These are phyloP conservation scores for Gymnocheta viridis DNA, from an alignment of 2,888 invertebrate genomes.

Conservation along the genomic window DNA sequence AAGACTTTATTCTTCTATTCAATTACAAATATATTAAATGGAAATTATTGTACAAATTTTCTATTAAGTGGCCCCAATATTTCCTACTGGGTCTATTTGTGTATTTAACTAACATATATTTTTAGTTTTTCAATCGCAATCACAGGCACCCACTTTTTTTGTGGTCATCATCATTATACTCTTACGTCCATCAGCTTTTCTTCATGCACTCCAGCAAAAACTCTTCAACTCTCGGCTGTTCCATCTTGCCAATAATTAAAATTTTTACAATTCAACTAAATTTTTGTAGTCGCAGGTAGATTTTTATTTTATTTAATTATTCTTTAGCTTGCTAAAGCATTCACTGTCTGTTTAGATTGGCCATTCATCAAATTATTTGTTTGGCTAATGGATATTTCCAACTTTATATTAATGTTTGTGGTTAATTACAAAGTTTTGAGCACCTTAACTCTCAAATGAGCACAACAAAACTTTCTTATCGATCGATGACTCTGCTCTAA, in stretches of 20 bases:
- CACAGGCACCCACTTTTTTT: slow-evolving; percentile 58
- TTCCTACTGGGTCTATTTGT: slow-evolving; percentile 1
- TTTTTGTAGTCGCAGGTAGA: no score
- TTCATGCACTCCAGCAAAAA: slow-evolving; percentile 5
- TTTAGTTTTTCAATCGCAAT: neutral
- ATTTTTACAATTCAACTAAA: neutral
- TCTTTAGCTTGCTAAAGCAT: neutral
- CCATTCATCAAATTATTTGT: neutral
- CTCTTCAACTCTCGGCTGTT: neutral
- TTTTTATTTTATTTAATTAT: no score
- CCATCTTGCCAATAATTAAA: slow-evolving; percentile 20
- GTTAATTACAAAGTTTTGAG: slow-evolving; percentile 43
- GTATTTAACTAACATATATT: neutral
- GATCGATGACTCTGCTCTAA: slow-evolving; percentile 50
- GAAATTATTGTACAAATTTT: no score
- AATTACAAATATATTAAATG: no score
- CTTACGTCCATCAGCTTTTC: neutral
- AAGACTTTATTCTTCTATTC: no score
- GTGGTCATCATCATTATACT: slow-evolving; percentile 35
- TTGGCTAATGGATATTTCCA: neutral
- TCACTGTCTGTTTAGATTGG: neutral
- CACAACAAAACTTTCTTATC: slow-evolving; percentile 58
- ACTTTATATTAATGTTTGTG: slow-evolving; percentile 31
- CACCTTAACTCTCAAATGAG: slow-evolving; percentile 40
- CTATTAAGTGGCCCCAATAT: no score